phyloP scores from a whole-genome alignment of 2,113 vertebrate species.

The Oophaga pumilio region DNA sequence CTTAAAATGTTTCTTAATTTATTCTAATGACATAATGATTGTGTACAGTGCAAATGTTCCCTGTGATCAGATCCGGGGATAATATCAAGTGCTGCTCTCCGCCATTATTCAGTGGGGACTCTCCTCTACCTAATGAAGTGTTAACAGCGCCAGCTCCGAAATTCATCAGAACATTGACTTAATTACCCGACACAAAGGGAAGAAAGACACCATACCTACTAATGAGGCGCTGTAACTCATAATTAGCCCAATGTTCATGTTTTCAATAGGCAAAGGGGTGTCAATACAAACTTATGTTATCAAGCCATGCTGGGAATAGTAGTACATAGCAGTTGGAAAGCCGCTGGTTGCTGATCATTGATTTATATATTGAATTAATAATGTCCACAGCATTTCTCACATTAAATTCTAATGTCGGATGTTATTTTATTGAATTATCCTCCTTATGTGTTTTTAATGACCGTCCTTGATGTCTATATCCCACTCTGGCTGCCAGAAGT shows the following conservation, averaged over 20 bases:
- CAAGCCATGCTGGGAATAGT: not conserved
- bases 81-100: not conserved
- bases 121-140: constrained; percentile 29
- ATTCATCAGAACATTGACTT: not conserved
- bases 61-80: not conserved
- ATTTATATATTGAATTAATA: not conserved
- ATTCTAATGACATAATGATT: constrained; percentile 22
- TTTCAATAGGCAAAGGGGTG: not conserved
- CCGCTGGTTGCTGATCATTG: not conserved
- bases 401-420: not conserved
- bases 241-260: not conserved
- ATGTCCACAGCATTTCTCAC: not conserved
- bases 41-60: constrained; percentile 20
- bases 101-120: not conserved
- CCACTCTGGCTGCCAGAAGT: not conserved
- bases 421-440: not conserved
- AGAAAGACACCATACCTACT: not conserved
- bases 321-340: not conserved
- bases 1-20: constrained; percentile 38
- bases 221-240: constrained; percentile 8
- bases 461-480: not conserved
- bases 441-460: constrained; percentile 5
- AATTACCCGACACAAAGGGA: constrained; percentile 12
- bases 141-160: not conserved
- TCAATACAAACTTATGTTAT: not conserved